Evolutionary conservation across 2,888 invertebrate genomes (phyloP).

Genomic region (Folsomia manolachei): DNA sequence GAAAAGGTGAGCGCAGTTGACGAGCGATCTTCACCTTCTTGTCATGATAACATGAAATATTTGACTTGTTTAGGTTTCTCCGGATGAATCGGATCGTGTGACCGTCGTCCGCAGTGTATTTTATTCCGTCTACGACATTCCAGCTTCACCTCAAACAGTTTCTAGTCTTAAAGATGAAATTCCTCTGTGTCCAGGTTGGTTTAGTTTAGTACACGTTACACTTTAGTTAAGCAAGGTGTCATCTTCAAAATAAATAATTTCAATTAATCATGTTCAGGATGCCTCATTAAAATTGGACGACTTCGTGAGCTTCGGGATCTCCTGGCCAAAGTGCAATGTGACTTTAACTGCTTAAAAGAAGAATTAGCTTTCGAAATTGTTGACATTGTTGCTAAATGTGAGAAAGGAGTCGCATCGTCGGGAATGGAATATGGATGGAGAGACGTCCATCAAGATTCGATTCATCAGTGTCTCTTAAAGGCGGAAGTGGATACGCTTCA

Average conservation of each 20-base stretch:
- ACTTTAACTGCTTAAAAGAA: slow-evolving; percentile 34
- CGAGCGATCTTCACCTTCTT: too few relatives aligned
- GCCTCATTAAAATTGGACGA: slow-evolving; percentile 40
- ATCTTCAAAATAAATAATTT: too few relatives aligned
- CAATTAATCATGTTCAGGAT: too few relatives aligned
- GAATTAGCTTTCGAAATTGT: slow-evolving; percentile 43
- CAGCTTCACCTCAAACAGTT: slow-evolving; percentile 10
- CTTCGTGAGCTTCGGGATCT: slow-evolving; percentile 34
- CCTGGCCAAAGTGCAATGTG: slow-evolving; percentile 30
- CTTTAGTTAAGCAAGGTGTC: too few relatives aligned
- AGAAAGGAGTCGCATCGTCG: not conserved
- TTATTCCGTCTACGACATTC: slow-evolving; percentile 29
- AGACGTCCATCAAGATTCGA: slow-evolving; percentile 1
- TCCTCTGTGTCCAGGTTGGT: slow-evolving; percentile 21
- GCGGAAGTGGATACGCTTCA: slow-evolving; percentile 35
- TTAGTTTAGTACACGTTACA: too few relatives aligned
- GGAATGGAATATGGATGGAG: not conserved
- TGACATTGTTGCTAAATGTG: slow-evolving; percentile 37
- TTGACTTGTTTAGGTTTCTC: not conserved
- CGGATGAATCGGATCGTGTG: slow-evolving; percentile 20
- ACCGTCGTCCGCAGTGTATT: slow-evolving; percentile 24
- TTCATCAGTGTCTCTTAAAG: slow-evolving; percentile 12
- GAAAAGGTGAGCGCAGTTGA: slow-evolving; percentile 13
- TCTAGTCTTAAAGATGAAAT: slow-evolving; percentile 21
- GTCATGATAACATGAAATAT: too few relatives aligned